Conservation (phyloP, 2,888 invertebrate species). For the Rapana venosa region DNA sequence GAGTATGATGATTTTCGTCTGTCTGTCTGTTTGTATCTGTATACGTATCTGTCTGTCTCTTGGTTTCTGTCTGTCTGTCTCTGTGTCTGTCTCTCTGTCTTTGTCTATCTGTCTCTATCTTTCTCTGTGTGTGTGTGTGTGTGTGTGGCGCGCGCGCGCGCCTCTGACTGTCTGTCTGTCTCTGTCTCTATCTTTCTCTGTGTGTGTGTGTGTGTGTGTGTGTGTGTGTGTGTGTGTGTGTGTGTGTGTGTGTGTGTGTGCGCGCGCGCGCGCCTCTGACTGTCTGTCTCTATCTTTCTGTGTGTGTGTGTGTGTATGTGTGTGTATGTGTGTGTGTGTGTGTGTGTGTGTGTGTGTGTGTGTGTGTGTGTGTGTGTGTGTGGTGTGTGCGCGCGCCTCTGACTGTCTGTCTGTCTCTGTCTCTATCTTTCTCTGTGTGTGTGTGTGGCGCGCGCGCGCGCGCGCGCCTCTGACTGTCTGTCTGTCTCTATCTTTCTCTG, state of each 20-base stretch:
- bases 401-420: background rate
- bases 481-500: background rate
- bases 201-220: background rate
- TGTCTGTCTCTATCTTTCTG: background rate
- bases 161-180: background rate
- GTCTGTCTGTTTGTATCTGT: background rate
- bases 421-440: no score
- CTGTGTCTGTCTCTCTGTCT: background rate
- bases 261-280: background rate
- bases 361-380: background rate
- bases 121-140: background rate
- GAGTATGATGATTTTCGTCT: background rate
- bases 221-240: background rate
- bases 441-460: no score
- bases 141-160: background rate
- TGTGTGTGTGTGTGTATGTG: background rate
- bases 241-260: background rate
- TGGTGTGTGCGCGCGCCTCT: background rate
- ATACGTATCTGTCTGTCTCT: background rate
- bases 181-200: background rate
- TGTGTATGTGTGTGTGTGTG: background rate
- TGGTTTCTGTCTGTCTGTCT: background rate
- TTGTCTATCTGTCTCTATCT: background rate
- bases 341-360: background rate
- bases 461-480: background rate